phyloP scores from a whole-genome alignment of 1,140 invertebrate genomes.

The Globodera rostochiensis region DNA sequence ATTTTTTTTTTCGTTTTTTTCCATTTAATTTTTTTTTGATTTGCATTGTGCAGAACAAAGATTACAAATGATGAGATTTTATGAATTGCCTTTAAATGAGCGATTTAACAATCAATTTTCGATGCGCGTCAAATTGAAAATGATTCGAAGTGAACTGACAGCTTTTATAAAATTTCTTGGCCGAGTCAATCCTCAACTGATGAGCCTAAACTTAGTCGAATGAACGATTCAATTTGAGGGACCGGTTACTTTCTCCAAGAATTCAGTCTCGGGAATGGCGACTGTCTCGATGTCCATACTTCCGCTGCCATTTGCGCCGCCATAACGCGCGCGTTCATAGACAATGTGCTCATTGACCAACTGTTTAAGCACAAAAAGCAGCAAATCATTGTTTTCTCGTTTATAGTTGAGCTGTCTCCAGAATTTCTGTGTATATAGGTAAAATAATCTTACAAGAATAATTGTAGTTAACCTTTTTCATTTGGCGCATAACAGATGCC shows the following conservation, averaged over 20 bases:
- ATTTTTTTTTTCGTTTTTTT: background rate
- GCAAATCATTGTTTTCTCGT: conserved; percentile 90
- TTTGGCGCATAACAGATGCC: conserved; percentile 91
- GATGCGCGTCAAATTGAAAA: conserved; percentile 81
- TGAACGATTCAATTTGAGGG: too few species aligned
- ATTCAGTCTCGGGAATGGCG: conserved; percentile 87
- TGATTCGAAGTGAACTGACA: conserved; percentile 86
- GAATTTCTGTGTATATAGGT: conserved; percentile 75
- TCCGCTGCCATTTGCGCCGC: conserved; percentile 67
- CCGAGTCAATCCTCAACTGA: conserved; percentile 85
- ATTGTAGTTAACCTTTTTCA: conserved; percentile 77
- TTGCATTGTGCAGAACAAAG: too few species aligned
- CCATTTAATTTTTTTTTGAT: too few species aligned
- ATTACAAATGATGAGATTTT: background rate
- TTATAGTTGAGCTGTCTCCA: conserved; percentile 88
- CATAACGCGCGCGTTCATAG: conserved; percentile 73
- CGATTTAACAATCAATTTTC: conserved; percentile 80
- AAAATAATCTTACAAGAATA: background rate
- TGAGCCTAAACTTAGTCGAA: conserved; percentile 73
- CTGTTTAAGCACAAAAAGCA: conserved; percentile 92
- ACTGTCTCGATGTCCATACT: conserved; percentile 70
- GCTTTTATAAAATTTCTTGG: conserved; percentile 88
- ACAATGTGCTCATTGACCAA: conserved; percentile 85
- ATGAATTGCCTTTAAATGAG: conserved; percentile 4
- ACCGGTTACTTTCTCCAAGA: conserved; percentile 77